Base-by-base conservation (phyloP, 2,797 vertebrate genomes). In the Pristis pectinata region DNA sequence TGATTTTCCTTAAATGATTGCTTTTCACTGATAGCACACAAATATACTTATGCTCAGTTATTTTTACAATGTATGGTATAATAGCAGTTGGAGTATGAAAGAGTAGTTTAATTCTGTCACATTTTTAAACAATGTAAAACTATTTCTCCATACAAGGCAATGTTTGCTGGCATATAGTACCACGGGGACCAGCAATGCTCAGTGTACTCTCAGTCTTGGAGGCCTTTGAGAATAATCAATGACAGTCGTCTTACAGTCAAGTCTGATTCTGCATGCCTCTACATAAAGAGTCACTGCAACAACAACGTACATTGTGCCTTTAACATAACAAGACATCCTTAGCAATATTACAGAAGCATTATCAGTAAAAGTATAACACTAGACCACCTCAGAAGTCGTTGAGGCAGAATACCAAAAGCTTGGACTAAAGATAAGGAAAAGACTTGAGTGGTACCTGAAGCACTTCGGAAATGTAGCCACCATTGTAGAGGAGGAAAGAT, bases 1-100 rank as follows among this genome's bases (percentile, higher is more conserved):
- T 41, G 87, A 67, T 67, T 91, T 91, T 91, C 61, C 37, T 91
- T 41, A 91, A 91, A 22, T 67, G 59, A 41, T 91, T 67, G 59
- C 87, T 67, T 91, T 91, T 67, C 61, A 91, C 7, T 67, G 61
- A 91, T 64, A 67, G n/a, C 61, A 41, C 19, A 67, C 61, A 91
- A 91, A 91, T 67, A 91, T 91, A 67, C 61, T 67, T 91, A 24
- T 67, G 87, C 22, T 67, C n/a, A 67, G 87, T 41, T 13, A 10
- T 91, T 91, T 85, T 64, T 91, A 91, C 61, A 64, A 91, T 37
- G 22, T 67, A 61, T 19, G 19, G n/a, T 91, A 34, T 22, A 10
- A 41, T 67, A 37, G n/a, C n/a, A 91, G 59, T 41, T 61, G 15
- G 11, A 3, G 87, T 41, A 41, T 67, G 34, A 41, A 91, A 67